Base-by-base conservation (phyloP, 2,113 vertebrate genomes). In the Pseudorhombus dupliciocellatus region DNA sequence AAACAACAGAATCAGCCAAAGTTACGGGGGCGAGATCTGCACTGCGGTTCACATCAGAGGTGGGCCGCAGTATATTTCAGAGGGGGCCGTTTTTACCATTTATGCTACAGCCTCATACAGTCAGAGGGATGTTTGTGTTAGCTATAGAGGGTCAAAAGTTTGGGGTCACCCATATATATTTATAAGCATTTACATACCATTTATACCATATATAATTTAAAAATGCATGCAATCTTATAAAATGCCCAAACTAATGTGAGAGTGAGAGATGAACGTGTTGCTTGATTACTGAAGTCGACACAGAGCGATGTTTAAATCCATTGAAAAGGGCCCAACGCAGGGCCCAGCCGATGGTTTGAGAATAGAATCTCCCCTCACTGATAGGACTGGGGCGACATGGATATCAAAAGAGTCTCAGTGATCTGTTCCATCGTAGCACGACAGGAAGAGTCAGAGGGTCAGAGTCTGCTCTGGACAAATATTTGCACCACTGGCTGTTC, bases 21-120 rank as follows among this genome's bases (percentile, higher is more conserved):
- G 79, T 75, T 66, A 77, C 60, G 69, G 52, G 68, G 58, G 16
- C n/a, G n/a, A 70, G 66, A 78, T 79, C 75, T 70, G 75, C 12
- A 12, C 21, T 15, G 51, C 20, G 4, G 50, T 75, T 52, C 70
- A 77, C 52, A 82, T 79, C 70, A 76, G 31, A 81, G 50, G 53
- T 30, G 22, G 57, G 42, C 37, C 20, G 30, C 26, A 26, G 42
- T 11, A 76, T 56, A 67, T 74, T 72, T 71, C 50, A 70, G 52
- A 48, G 71, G 25, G 3, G 60, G 73, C 70, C 76, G 74, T 2
- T 66, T 60, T 31, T 24, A 22, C 64, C 37, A 79, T 75, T 74
- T 66, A 81, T 40, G 55, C 5, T 2, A 59, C 16, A 64, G 22
- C 67, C 22, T 34, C 46, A 51, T 44, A 28, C 5, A 64, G 34